Evolutionary conservation across 2,888 invertebrate species (phyloP).

Genomic region (Herminia tarsipennalis): DNA sequence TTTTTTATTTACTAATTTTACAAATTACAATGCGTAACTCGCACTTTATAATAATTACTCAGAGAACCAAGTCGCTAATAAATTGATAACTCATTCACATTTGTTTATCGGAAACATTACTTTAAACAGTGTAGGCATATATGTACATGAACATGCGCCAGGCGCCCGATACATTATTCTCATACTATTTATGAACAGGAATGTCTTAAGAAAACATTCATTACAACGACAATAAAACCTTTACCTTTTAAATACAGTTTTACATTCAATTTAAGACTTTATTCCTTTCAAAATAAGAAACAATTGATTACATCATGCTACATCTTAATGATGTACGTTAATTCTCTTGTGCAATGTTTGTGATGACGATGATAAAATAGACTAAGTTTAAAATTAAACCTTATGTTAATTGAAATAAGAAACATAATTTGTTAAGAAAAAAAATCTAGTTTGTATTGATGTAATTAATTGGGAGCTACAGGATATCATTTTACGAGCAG

Average conservation of each 20-base stretch:
- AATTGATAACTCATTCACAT: constrained; percentile 11
- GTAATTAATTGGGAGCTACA: constrained; percentile 60
- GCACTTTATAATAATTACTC: constrained; percentile 2
- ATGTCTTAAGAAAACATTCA: constrained; percentile 76
- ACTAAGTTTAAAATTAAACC: constrained; percentile 40
- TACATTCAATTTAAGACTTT: constrained; percentile 42
- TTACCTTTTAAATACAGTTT: constrained; percentile 30
- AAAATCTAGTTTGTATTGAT: constrained; percentile 36
- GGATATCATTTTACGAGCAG: constrained; percentile 60
- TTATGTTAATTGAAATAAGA: constrained; percentile 26
- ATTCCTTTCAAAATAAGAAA: constrained; percentile 29
- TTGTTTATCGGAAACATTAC: constrained; percentile 27
- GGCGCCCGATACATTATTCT: constrained; percentile 61
- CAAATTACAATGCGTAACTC: too few relatives aligned
- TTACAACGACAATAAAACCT: constrained; percentile 53
- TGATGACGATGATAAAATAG: constrained; percentile 2
- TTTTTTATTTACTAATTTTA: too few relatives aligned
- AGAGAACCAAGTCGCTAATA: neutral
- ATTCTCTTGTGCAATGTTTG: constrained; percentile 6
- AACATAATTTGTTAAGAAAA: neutral
- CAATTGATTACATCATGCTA: constrained; percentile 29
- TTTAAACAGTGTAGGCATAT: constrained; percentile 7
- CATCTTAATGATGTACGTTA: constrained; percentile 20
- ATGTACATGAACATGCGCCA: constrained; percentile 15
- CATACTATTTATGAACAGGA: constrained; percentile 78